Conservation (phyloP, 1,140 invertebrate species). For the Holcopasites calliopsidis region DNA sequence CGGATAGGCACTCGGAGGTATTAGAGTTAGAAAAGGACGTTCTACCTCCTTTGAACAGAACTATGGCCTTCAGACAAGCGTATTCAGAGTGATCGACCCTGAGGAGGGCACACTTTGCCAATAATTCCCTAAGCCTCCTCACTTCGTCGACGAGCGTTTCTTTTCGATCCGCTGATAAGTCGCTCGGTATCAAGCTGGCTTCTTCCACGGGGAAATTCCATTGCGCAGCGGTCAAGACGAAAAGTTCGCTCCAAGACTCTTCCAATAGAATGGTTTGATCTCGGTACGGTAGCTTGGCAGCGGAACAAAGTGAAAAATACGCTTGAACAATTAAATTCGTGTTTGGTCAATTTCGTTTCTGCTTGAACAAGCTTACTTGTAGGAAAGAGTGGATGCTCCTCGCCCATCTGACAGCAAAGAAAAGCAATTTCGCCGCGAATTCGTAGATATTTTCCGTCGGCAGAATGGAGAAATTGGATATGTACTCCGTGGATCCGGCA, state of each 20-base stretch:
- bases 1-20: too few relatives aligned
- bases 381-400: slow-evolving; percentile 87
- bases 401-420: slow-evolving; percentile 88
- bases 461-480: slow-evolving; percentile 73
- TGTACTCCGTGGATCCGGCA: slow-evolving; percentile 65
- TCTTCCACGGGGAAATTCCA: slow-evolving; percentile 88
- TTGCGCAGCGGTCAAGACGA: slow-evolving; percentile 89
- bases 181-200: slow-evolving; percentile 64
- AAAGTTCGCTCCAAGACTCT: slow-evolving; percentile 92
- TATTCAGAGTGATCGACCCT: slow-evolving; percentile 90
- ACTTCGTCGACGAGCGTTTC: slow-evolving; percentile 79
- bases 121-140: slow-evolving; percentile 82
- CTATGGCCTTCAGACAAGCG: slow-evolving; percentile 89
- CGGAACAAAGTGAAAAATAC: background rate
- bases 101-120: slow-evolving; percentile 84
- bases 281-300: slow-evolving; percentile 82
- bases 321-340: too few relatives aligned
- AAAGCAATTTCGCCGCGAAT: slow-evolving; percentile 88
- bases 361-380: slow-evolving; percentile 78
- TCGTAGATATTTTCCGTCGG: slow-evolving; percentile 85
- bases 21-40: slow-evolving; percentile 3
- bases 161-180: slow-evolving; percentile 67
- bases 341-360: too few relatives aligned
- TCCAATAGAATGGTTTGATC: slow-evolving; percentile 88
- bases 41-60: slow-evolving; percentile 90